A percentile compares a stretch with the other conserved stretches of the same genome.
Conservation (phyloP, 2,888 invertebrate species). For the Tuta absoluta region DNA sequence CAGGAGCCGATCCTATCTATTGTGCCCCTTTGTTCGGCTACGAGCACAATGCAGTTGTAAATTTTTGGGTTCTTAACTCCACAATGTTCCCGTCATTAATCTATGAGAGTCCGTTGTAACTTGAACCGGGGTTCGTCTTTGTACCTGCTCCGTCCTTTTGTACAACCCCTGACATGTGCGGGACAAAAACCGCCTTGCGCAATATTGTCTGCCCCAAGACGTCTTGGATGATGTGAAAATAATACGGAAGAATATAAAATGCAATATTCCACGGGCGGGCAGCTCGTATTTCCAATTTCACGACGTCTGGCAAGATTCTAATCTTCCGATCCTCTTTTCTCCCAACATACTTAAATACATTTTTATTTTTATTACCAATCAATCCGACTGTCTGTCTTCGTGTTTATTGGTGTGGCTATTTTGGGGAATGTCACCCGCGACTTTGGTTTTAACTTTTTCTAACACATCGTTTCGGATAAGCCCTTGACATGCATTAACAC, state of each 20-base stretch:
- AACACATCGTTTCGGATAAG: conserved; percentile 71
- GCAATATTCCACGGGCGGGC: conserved; percentile 47
- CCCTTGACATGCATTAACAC: conserved; percentile 80
- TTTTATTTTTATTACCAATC: conserved; percentile 53
- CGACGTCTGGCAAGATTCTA: conserved; percentile 47
- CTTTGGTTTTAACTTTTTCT: conserved; percentile 65
- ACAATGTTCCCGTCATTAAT: conserved; percentile 78
- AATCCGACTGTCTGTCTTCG: conserved; percentile 51
- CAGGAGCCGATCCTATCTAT: conserved; percentile 77
- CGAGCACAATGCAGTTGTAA: conserved; percentile 77
- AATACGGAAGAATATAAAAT: conserved; percentile 63
- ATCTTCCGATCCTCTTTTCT: conserved; percentile 48
- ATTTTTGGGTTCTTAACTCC: conserved; percentile 80
- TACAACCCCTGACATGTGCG: conserved; percentile 74
- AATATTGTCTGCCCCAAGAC: conserved; percentile 68
- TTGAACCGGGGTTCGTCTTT: conserved; percentile 72
- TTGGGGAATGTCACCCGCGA: conserved; percentile 78
- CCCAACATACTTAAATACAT: conserved; percentile 30
- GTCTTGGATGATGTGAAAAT: conserved; percentile 68
- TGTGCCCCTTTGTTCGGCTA: conserved; percentile 69
- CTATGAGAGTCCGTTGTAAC: conserved; percentile 74
- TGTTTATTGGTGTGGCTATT: conserved; percentile 53
- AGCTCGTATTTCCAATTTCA: conserved; percentile 49
- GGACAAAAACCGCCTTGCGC: conserved; percentile 75
- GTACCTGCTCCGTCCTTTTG: conserved; percentile 74